Evolutionary conservation across 2,113 vertebrate genomes (phyloP), one percentile per base, ranked within the genome.

Genomic region (Gavia stellata): DNA sequence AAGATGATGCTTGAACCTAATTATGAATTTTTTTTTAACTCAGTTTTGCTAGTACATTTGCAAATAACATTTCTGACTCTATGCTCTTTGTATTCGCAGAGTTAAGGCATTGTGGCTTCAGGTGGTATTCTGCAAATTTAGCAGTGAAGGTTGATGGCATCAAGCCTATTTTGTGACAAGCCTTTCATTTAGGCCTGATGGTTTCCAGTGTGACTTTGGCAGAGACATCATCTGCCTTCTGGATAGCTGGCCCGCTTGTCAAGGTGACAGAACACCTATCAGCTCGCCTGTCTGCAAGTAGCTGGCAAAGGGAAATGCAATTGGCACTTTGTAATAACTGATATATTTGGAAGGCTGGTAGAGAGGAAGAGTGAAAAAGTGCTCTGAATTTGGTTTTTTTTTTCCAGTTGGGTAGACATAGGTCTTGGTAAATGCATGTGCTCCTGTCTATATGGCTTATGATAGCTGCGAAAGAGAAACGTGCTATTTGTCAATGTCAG

Each of bases 171-270:
- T 81, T 81, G 81, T 94, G 92, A 89, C 75, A 92, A 78, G 88
- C 70, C 70, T 92, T 96, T 92, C 73, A 71, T 82, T 91, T 83
- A 95, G 92, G 55, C 82, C 38, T 65, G 71, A 59, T 52, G 88
- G 55, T 88, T 96, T 97, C 80, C 92, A 77, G 86, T 79, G 36
- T 75, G 68, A 73, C 92, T 91, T 80, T 95, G 97, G 94, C 96
- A 80, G 45, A 81, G 92, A 38, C 18, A 24, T 88, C 79, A 44
- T 67, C 85, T 68, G 91, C 88, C 61, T 94, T 92, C 79, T 61
- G 79, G 55, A 85, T 63, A 78, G 92, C 87, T 92, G 88, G 65
- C 80, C 82, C 34, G 2, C 75, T 90, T 94, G 91, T 95, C 94
- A 94, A 73, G 36, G 44, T 94, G 79, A 93, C 78, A 9, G 56